Evolutionary conservation across 2,797 vertebrate genomes (phyloP).

Genomic region (Serranus cabrilla): DNA sequence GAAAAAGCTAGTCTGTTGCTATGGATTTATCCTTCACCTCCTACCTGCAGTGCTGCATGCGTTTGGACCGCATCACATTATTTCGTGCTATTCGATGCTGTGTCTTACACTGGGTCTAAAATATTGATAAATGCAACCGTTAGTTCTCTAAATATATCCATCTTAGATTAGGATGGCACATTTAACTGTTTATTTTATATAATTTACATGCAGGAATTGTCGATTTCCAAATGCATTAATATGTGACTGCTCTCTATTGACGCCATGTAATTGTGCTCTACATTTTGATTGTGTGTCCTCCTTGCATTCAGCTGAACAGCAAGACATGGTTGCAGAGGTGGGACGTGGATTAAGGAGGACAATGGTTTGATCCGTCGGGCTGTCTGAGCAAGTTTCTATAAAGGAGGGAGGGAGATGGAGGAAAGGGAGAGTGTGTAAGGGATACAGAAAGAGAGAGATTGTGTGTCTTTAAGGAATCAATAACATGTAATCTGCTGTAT

Average conservation of each 20-base stretch:
- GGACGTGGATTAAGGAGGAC: conserved; percentile 60
- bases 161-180: background rate
- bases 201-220: background rate
- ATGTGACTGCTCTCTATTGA: background rate
- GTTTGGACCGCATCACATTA: conserved; percentile 23
- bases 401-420: conserved; percentile 3
- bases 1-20: conserved; percentile 30
- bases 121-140: background rate
- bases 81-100: conserved; percentile 1
- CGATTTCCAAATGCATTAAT: conserved; percentile 20
- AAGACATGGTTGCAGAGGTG: conserved; percentile 46
- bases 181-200: background rate
- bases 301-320: conserved; percentile 28
- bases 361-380: conserved; percentile 29
- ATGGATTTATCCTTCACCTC: conserved; percentile 41
- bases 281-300: conserved; percentile 3
- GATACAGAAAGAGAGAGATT: conserved; percentile 18
- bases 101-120: background rate
- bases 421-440: conserved; percentile 2
- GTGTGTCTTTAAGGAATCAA: conserved; percentile 39
- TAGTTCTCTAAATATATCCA: background rate
- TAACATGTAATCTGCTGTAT: conserved; percentile 30
- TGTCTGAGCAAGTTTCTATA: conserved; percentile 35
- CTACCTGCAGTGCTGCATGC: conserved; percentile 46
- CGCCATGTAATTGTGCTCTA: background rate